Base-by-base conservation (phyloP, 2,797 vertebrate species). In the Emys orbicularis region DNA sequence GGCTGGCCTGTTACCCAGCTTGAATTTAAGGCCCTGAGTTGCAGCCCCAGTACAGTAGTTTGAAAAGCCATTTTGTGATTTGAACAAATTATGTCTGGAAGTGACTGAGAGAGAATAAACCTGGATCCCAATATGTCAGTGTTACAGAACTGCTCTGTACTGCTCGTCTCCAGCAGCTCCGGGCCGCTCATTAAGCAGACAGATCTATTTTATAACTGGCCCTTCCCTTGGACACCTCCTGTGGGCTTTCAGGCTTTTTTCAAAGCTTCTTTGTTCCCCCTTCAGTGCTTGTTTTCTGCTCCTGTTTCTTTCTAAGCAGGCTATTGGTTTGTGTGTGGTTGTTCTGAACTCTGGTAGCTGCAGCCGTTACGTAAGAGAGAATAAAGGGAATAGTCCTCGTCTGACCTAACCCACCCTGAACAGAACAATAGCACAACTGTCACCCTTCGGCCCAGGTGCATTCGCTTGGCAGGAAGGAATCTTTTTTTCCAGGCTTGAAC, bases 141-240 rank as follows among this genome's bases (percentile, higher is more conserved):
- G 12, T 29, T 1, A 5, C 19, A 1, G 31, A 8, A 3, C 44
- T 54, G 56, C 4, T 2, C 19, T 29, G 1, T 0, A 4, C 79
- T 50, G 4, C 0, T 1, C 57, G 3, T 4, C 50, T n/a, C 83
- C 50, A 16, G 84, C 50, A 21, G 83, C 81, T 80, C 2, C 19
- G 84, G 81, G 6, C 52, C 52, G 53, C 27, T 4, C 1, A 1
- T 44, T 81, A 15, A 77, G 12, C 49, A 47, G 59, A 53, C 15
- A 3, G 18, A 41, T n/a, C 3, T 27, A 6, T n/a, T 61, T 31
- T 79, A 50, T 59, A 16, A 12, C 4, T 5, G 15, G 16, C 74
- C 19, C 34, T 52, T 41, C 72, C 15, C 31, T 27, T 59, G 34
- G 41, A 57, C 44, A 37, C 29, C 34, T n/a, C 50, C 77, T 79